phyloP scores from a whole-genome alignment of 2,888 invertebrate species.

The Holacanthella duospinosa region DNA sequence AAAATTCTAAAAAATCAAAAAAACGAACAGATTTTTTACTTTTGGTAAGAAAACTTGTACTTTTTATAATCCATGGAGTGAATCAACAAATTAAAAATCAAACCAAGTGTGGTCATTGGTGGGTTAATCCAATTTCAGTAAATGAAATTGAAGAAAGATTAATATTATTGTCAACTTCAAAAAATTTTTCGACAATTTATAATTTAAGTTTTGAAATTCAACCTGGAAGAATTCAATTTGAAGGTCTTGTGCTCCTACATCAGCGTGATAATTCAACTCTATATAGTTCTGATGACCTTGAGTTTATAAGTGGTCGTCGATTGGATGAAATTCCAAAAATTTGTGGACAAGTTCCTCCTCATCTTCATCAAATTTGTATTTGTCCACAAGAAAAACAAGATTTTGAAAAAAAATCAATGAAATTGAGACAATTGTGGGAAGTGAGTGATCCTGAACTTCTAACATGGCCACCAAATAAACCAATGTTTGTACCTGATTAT shows the following conservation, averaged over 20 bases:
- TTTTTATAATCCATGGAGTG: not conserved
- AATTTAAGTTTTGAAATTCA: not conserved
- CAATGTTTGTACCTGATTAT: not conserved
- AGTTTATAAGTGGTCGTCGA: not conserved
- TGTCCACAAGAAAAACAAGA: not conserved
- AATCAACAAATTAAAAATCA: not conserved
- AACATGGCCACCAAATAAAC: not conserved
- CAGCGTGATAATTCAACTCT: not conserved
- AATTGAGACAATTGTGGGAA: not conserved
- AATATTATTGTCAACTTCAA: not conserved
- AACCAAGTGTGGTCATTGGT: not conserved
- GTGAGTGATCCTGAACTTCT: not conserved
- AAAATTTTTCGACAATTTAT: too few relatives aligned
- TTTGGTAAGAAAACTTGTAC: not conserved
- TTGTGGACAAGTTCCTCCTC: not conserved
- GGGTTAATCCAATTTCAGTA: not conserved
- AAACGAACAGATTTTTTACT: not conserved
- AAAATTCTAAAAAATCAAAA: not conserved
- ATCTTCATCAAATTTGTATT: not conserved
- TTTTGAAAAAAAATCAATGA: not conserved
- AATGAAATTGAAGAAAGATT: not conserved
- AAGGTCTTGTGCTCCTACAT: not conserved
- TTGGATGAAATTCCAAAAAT: not conserved
- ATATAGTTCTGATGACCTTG: not conserved
- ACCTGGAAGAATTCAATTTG: not conserved